phyloP scores from a whole-genome alignment of 1,140 invertebrate species.

The Neuroterus valhalla region DNA sequence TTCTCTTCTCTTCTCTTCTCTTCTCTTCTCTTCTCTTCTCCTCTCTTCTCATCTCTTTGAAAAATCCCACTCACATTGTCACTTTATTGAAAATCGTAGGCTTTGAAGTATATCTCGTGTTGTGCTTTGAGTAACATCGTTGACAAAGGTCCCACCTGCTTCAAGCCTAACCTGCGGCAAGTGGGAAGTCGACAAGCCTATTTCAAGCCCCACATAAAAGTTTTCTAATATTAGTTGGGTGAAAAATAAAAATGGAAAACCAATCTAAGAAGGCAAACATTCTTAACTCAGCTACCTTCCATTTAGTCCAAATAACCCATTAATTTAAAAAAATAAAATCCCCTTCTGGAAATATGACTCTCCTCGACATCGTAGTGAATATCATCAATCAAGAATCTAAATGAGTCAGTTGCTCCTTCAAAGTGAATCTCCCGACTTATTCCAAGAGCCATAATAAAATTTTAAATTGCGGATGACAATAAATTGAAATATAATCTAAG shows the following conservation, averaged over 20 bases:
- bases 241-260: neutral
- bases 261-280: neutral
- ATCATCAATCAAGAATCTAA: neutral
- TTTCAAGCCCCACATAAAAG: constrained; percentile 48
- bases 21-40: too few relatives aligned
- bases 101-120: constrained; percentile 48
- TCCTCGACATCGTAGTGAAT: neutral
- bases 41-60: too few relatives aligned
- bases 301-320: neutral
- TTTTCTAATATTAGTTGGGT: constrained; percentile 13
- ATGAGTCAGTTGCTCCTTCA: constrained; percentile 3
- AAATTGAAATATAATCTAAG: neutral
- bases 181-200: constrained; percentile 55
- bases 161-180: constrained; percentile 40
- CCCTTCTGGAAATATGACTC: neutral
- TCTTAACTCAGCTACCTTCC: too few relatives aligned
- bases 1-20: too few relatives aligned
- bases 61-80: constrained; percentile 22
- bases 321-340: neutral
- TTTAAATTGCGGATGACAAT: neutral
- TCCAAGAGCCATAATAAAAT: neutral
- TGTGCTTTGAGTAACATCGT: constrained; percentile 56
- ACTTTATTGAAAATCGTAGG: constrained; percentile 43
- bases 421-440: neutral
- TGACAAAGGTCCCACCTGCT: constrained; percentile 59